Conservation (phyloP, 2,113 vertebrate species). For the Platysteira castanea region DNA sequence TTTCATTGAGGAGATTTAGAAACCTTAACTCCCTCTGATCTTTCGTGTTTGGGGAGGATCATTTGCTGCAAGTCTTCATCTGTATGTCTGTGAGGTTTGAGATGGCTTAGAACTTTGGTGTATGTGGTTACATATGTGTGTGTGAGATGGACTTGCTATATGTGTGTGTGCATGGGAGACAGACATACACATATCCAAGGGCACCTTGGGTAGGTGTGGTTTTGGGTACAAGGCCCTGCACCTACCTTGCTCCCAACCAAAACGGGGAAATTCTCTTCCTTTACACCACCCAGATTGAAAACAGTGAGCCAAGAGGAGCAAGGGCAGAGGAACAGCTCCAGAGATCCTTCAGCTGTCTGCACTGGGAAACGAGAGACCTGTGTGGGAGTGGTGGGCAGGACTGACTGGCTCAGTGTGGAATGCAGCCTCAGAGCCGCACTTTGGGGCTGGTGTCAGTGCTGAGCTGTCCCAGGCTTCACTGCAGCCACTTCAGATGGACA, state of each 20-base stretch:
- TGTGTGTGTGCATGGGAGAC: not conserved
- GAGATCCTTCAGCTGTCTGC: not conserved
- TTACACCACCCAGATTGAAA: not conserved
- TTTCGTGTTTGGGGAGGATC: not conserved
- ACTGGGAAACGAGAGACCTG: not conserved
- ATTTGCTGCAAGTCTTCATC: not conserved
- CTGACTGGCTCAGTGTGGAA: not conserved
- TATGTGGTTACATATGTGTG: not conserved
- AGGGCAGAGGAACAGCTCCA: not conserved
- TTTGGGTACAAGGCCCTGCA: not conserved
- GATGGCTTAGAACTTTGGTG: not conserved
- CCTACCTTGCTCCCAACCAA: not conserved
- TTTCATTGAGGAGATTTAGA: not conserved
- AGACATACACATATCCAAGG: not conserved
- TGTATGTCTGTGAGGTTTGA: not conserved
- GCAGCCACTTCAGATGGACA: not conserved
- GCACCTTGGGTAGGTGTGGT: not conserved
- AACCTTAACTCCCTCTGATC: not conserved
- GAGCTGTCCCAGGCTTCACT: not conserved
- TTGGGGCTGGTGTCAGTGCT: fast-evolving
- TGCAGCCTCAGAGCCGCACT: not conserved
- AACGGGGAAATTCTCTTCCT: not conserved
- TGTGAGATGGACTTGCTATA: not conserved
- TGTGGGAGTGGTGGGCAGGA: not conserved
- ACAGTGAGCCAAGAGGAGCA: not conserved